Evolutionary conservation across 2,888 invertebrate genomes (phyloP).

Genomic region (Ischnus inquisitorius): DNA sequence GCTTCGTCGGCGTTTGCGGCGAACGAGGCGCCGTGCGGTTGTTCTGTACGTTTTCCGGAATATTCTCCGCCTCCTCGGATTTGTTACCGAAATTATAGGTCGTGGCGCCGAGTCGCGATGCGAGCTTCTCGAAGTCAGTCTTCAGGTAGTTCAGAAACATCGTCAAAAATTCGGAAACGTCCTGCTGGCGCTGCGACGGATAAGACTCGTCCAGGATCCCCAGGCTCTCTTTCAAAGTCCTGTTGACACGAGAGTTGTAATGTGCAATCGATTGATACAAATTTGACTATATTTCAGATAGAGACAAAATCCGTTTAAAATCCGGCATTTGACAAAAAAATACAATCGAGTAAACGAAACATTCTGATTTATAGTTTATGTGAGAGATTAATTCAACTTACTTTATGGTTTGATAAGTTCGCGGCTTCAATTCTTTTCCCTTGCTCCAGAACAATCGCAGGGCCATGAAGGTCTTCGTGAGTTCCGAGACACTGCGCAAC

Average conservation of each 20-base stretch:
- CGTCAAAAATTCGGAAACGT: constrained; percentile 81
- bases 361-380: too few species aligned
- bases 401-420: constrained; percentile 74
- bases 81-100: constrained; percentile 47
- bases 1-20: constrained; percentile 71
- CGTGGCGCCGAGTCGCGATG: constrained; percentile 1
- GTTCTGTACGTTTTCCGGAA: constrained; percentile 73
- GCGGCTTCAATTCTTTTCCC: constrained; percentile 71
- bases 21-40: constrained; percentile 45
- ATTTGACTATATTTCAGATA: neutral
- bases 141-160: constrained; percentile 79
- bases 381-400: constrained; percentile 64
- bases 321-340: too few species aligned
- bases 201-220: constrained; percentile 77
- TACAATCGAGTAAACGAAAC: too few species aligned
- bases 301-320: too few species aligned
- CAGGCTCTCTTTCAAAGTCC: constrained; percentile 78
- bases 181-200: constrained; percentile 80
- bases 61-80: constrained; percentile 75
- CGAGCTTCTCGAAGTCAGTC: constrained; percentile 76
- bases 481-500: constrained; percentile 71
- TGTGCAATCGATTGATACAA: constrained; percentile 4
- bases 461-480: constrained; percentile 74
- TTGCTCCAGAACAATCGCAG: constrained; percentile 76
- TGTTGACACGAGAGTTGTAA: constrained; percentile 4